Conservation (phyloP, 2,113 vertebrate species). For the Synchiropus splendidus region DNA sequence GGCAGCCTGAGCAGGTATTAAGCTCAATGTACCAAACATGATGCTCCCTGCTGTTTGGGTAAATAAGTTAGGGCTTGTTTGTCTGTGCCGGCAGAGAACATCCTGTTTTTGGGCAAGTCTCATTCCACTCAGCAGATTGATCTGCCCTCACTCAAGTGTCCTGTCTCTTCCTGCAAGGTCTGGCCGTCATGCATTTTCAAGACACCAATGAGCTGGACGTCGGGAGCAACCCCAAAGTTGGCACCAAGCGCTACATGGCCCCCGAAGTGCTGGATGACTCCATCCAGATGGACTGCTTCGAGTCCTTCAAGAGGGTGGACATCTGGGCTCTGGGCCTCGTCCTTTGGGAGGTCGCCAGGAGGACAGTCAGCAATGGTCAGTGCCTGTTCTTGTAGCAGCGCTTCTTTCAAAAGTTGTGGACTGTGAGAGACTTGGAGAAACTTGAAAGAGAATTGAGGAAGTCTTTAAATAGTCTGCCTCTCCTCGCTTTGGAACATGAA, state of each 20-base stretch:
- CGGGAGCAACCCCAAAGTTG: conserved; percentile 95
- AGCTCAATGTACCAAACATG: conserved; percentile 12
- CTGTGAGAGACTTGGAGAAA: no score
- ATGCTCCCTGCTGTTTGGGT: conserved; percentile 22
- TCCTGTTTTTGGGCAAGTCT: conserved; percentile 19
- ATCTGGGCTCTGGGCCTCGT: conserved; percentile 98
- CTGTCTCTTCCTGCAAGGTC: conserved; percentile 61
- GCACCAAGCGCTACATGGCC: conserved; percentile 98
- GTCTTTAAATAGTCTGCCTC: no score
- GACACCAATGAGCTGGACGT: conserved; percentile 94
- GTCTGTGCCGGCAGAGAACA: conserved; percentile 17
- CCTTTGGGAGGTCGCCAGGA: conserved; percentile 90
- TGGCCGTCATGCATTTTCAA: conserved; percentile 98
- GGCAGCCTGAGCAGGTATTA: conserved; percentile 15
- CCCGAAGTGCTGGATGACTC: conserved; percentile 92
- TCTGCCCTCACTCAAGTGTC: conserved; percentile 1
- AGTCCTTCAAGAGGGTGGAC: conserved; percentile 93
- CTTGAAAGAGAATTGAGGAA: no score
- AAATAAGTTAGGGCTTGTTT: conserved; percentile 27
- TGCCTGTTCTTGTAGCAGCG: conserved; percentile 11
- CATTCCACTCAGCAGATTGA: background rate
- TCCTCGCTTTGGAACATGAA: no score
- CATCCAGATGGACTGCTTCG: conserved; percentile 94
- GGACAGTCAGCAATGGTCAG: conserved; percentile 95
- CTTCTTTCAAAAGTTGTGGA: no score